phyloP scores from a whole-genome alignment of 2,113 vertebrate genomes.

The Aldabrachelys gigantea region DNA sequence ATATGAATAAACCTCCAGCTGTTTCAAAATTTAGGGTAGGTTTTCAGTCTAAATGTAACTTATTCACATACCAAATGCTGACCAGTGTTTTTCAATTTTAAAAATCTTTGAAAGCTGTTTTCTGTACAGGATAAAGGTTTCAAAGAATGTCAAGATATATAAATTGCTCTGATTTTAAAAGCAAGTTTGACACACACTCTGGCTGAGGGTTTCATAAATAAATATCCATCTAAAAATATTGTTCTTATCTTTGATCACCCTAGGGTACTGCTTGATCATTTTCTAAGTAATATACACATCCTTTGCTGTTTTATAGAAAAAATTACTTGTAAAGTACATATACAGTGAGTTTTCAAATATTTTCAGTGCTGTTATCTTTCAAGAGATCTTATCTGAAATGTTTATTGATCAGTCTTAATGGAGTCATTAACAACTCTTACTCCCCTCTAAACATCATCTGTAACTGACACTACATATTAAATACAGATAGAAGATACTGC shows the following conservation, averaged over 20 bases:
- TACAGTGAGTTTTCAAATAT: not conserved
- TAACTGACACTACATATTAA: not conserved
- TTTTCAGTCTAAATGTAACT: constrained; percentile 47
- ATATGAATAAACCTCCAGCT: constrained; percentile 57
- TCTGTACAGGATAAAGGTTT: constrained; percentile 50
- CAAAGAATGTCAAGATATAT: constrained; percentile 41
- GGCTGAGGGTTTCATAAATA: constrained; percentile 75
- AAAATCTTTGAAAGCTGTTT: constrained; percentile 53
- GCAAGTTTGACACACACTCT: constrained; percentile 28
- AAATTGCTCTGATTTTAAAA: constrained; percentile 61
- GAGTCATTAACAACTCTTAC: not conserved
- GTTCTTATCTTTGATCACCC: not conserved
- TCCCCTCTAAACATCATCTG: not conserved
- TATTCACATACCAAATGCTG: constrained; percentile 61
- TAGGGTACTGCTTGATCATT: not conserved
- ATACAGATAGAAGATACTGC: not conserved
- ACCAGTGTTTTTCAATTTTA: constrained; percentile 57
- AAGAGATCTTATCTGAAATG: not conserved
- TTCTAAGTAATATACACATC: not conserved
- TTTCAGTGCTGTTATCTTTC: not conserved
- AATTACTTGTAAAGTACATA: not conserved
- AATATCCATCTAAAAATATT: constrained; percentile 66
- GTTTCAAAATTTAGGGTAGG: constrained; percentile 54
- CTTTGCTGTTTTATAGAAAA: not conserved
- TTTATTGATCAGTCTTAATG: not conserved